Evolutionary conservation across 2,888 invertebrate species (phyloP).

Genomic region (Erebia aethiops): DNA sequence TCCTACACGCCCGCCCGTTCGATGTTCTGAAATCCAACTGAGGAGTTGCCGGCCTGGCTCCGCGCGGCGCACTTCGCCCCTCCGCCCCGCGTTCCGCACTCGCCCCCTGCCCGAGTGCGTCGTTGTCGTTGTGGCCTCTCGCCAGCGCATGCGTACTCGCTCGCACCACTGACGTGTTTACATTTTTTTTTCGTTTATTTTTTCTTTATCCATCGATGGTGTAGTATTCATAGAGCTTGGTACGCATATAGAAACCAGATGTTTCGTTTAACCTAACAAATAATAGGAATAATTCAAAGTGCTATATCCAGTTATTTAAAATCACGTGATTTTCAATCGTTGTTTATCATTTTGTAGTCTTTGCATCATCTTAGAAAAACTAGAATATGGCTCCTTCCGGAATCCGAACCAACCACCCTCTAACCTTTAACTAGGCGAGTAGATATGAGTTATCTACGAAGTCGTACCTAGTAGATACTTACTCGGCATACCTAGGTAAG

Average conservation of each 20-base stretch:
- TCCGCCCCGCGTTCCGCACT: slow-evolving; percentile 45
- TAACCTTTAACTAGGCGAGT: not conserved
- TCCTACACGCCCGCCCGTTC: slow-evolving; percentile 81
- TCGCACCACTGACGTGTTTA: slow-evolving; percentile 79
- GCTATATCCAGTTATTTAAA: slow-evolving; percentile 14
- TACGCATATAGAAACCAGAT: slow-evolving; percentile 42
- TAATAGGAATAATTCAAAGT: slow-evolving; percentile 14
- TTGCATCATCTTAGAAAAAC: slow-evolving; percentile 41
- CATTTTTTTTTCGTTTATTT: slow-evolving; percentile 73
- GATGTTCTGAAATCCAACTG: slow-evolving; percentile 83
- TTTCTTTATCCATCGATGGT: slow-evolving; percentile 49
- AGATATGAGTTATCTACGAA: not conserved
- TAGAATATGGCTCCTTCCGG: not conserved
- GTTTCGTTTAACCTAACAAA: slow-evolving; percentile 38
- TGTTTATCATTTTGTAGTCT: slow-evolving; percentile 40
- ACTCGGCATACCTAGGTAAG: too few species aligned
- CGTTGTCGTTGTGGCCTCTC: slow-evolving; percentile 60
- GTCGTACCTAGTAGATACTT: too few species aligned
- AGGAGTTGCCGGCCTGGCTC: slow-evolving; percentile 55
- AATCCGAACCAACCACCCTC: not conserved
- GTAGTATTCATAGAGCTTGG: slow-evolving; percentile 37
- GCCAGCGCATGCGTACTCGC: slow-evolving; percentile 72
- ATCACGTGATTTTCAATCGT: slow-evolving; percentile 32
- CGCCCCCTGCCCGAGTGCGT: slow-evolving; percentile 48
- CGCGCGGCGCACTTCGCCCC: slow-evolving; percentile 53